Evolutionary conservation across 2,888 invertebrate genomes (phyloP).

Genomic region (Dione juno): DNA sequence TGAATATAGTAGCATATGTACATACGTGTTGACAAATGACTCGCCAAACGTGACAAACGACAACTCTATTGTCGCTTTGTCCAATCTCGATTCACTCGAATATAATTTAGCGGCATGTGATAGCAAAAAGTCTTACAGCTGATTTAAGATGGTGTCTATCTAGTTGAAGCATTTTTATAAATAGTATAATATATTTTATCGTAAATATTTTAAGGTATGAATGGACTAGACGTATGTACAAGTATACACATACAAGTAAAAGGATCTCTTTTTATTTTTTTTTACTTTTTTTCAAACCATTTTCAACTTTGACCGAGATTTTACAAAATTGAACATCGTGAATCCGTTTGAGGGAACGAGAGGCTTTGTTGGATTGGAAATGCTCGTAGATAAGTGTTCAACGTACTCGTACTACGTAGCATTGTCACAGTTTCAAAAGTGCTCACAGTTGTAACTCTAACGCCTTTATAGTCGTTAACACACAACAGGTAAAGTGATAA

Average conservation of each 20-base stretch:
- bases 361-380: constrained; percentile 11
- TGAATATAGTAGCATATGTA: not conserved
- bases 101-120: not conserved
- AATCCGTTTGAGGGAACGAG: not conserved
- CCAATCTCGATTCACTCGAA: not conserved
- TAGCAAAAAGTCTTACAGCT: not conserved
- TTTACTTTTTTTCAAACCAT: no score
- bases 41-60: not conserved
- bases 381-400: not conserved
- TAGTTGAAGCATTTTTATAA: no score
- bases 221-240: not conserved
- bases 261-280: no score
- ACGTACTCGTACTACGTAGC: not conserved
- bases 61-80: constrained; percentile 18
- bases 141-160: not conserved
- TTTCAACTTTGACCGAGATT: not conserved
- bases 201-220: no score
- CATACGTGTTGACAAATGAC: constrained; percentile 13
- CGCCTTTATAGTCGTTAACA: no score
- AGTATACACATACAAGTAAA: not conserved
- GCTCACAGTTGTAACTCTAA: not conserved
- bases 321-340: not conserved
- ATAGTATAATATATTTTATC: no score
- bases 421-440: not conserved
- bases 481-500: no score